These are phyloP conservation scores for Drosophila truncata DNA, from an alignment of 1,140 invertebrate genomes.

Conservation along the genomic window DNA sequence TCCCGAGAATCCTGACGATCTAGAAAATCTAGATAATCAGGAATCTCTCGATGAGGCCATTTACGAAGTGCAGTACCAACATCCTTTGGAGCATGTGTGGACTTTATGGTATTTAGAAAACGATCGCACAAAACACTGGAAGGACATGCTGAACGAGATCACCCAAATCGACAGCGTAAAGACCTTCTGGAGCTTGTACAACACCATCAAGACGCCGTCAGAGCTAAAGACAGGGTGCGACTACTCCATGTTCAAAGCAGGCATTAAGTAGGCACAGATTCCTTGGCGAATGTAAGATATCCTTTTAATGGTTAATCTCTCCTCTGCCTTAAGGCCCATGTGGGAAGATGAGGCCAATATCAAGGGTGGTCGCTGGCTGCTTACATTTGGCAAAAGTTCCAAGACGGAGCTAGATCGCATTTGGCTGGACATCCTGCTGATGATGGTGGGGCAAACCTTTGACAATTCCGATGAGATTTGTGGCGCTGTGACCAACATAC, in stretches of 20 bases:
- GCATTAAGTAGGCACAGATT: conserved; percentile 88
- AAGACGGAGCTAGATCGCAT: conserved; percentile 95
- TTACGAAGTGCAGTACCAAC: conserved; percentile 87
- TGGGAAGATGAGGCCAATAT: conserved; percentile 97
- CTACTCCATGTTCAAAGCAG: conserved; percentile 98
- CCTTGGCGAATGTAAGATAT: conserved; percentile 86
- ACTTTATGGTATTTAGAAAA: conserved; percentile 99
- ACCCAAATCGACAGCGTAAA: conserved; percentile 98
- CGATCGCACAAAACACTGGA: conserved; percentile 95
- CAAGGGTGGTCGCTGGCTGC: conserved; percentile 97
- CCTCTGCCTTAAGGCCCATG: conserved; percentile 94
- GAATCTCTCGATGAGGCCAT: conserved; percentile 23
- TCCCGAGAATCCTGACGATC: neutral
- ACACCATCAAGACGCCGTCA: conserved; percentile 97
- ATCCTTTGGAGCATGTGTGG: conserved; percentile 98
- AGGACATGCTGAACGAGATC: conserved; percentile 96
- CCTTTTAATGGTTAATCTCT: conserved; percentile 94
- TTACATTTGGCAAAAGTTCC: conserved; percentile 94
- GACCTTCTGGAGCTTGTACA: conserved; percentile 98
- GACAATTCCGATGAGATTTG: conserved; percentile 96
- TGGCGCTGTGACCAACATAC: conserved; percentile 97
- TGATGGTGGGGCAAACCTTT: conserved; percentile 99
- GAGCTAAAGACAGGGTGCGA: conserved; percentile 96
- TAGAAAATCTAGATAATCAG: neutral
- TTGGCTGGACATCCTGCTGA: conserved; percentile 93